Conservation (phyloP, 2,113 vertebrate species). For the Cyanoderma ruficeps region DNA sequence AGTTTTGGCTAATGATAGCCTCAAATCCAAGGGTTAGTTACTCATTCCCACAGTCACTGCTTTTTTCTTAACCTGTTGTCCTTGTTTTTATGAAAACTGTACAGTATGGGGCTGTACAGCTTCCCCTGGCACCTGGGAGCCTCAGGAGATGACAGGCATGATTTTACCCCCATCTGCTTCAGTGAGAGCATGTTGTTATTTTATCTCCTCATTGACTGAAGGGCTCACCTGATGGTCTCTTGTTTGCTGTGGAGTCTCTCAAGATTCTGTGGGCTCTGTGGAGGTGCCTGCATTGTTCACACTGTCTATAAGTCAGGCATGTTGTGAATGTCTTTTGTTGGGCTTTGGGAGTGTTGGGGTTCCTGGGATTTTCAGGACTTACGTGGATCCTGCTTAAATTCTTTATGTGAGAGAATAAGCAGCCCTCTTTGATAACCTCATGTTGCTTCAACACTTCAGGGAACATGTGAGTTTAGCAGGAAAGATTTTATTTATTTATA, state of each 20-base stretch:
- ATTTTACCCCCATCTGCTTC: neutral
- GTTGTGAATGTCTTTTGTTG: neutral
- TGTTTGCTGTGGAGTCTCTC: neutral
- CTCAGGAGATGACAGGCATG: neutral
- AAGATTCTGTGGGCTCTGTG: neutral
- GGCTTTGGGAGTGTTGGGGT: neutral
- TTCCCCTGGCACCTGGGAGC: neutral
- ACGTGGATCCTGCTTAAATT: neutral
- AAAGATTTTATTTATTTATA: neutral
- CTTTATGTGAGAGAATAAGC: neutral
- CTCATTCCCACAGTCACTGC: neutral
- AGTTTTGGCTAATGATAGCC: neutral
- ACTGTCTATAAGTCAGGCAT: neutral
- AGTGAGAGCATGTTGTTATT: neutral
- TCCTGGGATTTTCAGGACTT: neutral
- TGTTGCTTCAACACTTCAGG: neutral
- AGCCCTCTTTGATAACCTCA: neutral
- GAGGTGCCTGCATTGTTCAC: neutral
- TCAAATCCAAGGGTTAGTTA: neutral
- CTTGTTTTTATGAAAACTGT: neutral
- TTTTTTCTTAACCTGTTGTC: neutral
- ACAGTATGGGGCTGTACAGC: neutral
- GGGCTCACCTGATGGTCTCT: neutral
- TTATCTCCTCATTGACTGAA: neutral
- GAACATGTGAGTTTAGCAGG: neutral